A percentile compares a stretch with the other conserved stretches of the same genome.
Evolutionary conservation across 2,888 invertebrate genomes (phyloP).

Genomic region (Agrilus biguttatus): DNA sequence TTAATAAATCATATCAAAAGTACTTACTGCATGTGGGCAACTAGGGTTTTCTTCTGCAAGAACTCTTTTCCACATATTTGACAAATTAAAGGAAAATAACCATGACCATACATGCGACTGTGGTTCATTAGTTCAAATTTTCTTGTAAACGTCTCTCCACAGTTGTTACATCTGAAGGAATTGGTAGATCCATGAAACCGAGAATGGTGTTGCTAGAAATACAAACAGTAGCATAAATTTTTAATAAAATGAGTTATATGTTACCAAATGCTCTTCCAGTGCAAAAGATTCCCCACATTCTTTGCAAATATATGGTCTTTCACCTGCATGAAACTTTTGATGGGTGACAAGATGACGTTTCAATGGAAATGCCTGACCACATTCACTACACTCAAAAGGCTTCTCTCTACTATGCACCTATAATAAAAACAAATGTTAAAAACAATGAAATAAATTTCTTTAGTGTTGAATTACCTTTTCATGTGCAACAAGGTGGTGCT

Average conservation of each 20-base stretch:
- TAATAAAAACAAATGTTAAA: neutral
- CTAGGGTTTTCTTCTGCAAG: slow-evolving; percentile 66
- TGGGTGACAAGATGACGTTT: slow-evolving; percentile 74
- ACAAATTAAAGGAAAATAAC: slow-evolving; percentile 55
- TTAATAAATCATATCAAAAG: too few relatives aligned
- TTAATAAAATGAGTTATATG: neutral
- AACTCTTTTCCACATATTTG: slow-evolving; percentile 75
- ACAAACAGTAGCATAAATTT: slow-evolving; percentile 1
- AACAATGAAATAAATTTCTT: too few relatives aligned
- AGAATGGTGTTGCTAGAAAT: slow-evolving; percentile 38
- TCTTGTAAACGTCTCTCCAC: slow-evolving; percentile 70
- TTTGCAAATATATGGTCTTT: slow-evolving; percentile 70
- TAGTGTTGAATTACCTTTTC: slow-evolving; percentile 38
- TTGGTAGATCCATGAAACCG: slow-evolving; percentile 91
- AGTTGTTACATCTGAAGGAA: slow-evolving; percentile 87
- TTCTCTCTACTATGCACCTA: slow-evolving; percentile 64
- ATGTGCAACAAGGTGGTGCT: slow-evolving; percentile 71
- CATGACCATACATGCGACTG: slow-evolving; percentile 64
- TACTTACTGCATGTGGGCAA: slow-evolving; percentile 62
- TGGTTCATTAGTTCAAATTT: slow-evolving; percentile 80
- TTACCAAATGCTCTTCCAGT: slow-evolving; percentile 66
- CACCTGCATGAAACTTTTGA: slow-evolving; percentile 75
- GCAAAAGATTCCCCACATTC: slow-evolving; percentile 90
- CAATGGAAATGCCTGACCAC: slow-evolving; percentile 67
- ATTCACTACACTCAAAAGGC: slow-evolving; percentile 70